Percentiles rank a stretch among this genome's conserved stretches.
These are phyloP conservation scores for Electrophaes corylata DNA, from an alignment of 2,888 invertebrate genomes.

Conservation along the genomic window DNA sequence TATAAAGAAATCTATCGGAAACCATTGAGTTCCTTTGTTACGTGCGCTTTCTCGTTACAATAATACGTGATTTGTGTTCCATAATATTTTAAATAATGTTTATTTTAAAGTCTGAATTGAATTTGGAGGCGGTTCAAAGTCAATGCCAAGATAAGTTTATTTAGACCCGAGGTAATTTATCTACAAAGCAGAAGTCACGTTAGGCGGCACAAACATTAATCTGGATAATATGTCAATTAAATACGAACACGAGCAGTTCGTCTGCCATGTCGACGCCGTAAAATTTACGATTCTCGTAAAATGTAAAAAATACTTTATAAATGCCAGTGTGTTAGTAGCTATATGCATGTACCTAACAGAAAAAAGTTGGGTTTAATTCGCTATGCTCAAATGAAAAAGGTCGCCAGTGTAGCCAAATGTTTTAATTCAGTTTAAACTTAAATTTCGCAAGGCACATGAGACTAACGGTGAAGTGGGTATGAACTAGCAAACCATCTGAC, in stretches of 20 bases:
- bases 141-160: slow-evolving; percentile 28
- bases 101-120: slow-evolving; percentile 23
- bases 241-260: slow-evolving; percentile 31
- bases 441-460: slow-evolving; percentile 16
- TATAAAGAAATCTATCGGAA: neutral
- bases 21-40: neutral
- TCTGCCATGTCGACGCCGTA: slow-evolving; percentile 38
- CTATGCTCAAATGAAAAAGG: slow-evolving; percentile 10
- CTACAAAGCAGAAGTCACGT: slow-evolving; percentile 19
- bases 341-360: neutral
- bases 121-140: slow-evolving; percentile 31
- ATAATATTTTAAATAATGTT: slow-evolving; percentile 13
- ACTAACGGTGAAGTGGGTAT: slow-evolving; percentile 1
- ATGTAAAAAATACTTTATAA: slow-evolving; percentile 12
- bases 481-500: neutral
- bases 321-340: slow-evolving; percentile 7
- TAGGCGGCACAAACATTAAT: slow-evolving; percentile 26
- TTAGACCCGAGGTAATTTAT: slow-evolving; percentile 28
- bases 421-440: neutral
- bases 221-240: slow-evolving; percentile 31
- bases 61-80: slow-evolving; percentile 8
- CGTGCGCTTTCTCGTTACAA: neutral
- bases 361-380: slow-evolving; percentile 11
- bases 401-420: slow-evolving; percentile 11
- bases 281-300: slow-evolving; percentile 33